phyloP scores from a whole-genome alignment of 37 sponge, comb jelly and placozoan species.

The Ephydatia muelleri region DNA sequence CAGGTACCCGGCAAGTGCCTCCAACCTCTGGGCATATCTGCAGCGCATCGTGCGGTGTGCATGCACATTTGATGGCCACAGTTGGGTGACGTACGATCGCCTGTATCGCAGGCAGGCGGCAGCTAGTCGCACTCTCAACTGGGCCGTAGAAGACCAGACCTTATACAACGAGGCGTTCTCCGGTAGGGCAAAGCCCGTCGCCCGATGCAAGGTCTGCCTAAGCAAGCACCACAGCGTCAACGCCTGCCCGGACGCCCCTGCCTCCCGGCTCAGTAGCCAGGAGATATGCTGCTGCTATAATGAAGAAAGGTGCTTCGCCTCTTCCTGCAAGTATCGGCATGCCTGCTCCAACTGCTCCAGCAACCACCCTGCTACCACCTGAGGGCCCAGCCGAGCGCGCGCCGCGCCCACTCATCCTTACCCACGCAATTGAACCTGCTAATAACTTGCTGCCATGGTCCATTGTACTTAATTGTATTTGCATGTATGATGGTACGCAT shows the following conservation, averaged over 20 bases:
- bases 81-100: background rate
- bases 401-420: background rate
- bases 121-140: background rate
- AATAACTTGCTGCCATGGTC: background rate
- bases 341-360: background rate
- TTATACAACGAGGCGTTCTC: background rate
- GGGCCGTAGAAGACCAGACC: background rate
- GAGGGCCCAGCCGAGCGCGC: background rate
- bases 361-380: background rate
- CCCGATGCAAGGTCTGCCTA: background rate
- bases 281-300: too few relatives aligned
- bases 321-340: too few relatives aligned
- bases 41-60: background rate
- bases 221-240: too few relatives aligned
- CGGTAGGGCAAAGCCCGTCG: background rate
- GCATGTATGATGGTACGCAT: too few relatives aligned
- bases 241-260: too few relatives aligned
- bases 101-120: background rate
- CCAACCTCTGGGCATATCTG: background rate
- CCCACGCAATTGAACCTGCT: background rate
- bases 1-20: background rate
- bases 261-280: too few relatives aligned
- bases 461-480: background rate
- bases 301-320: too few relatives aligned
- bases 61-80: background rate